Base-by-base conservation (phyloP, 2,888 invertebrate species). In the Cheilosia pagana region DNA sequence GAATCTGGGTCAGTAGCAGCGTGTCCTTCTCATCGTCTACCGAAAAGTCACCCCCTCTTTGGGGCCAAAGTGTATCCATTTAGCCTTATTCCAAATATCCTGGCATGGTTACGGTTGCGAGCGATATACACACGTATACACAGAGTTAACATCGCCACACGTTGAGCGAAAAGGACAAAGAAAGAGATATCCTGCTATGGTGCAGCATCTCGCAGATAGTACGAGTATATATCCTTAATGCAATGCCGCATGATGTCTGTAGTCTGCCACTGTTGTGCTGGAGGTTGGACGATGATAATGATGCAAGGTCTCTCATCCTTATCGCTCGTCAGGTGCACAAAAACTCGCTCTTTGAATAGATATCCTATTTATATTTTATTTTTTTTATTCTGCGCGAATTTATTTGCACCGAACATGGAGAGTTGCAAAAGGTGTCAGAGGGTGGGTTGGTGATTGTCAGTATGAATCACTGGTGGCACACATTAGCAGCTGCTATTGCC, bases 251-350 rank as follows among this genome's bases (percentile, higher is more conserved):
- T 53, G 62, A 53, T 43, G 60, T 72, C 43, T 62, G 21, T 35
- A 52, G 28, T 62, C 21, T 21, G 52, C n/a, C 35, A 23, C 41
- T 52, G 16, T 52, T 67, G 12, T 5, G 2, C 39, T 62, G 25
- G 57, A 70, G 59, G 60, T 74, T 75, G 63, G 78, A 53, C 70
- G 74, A 60, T 78, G 74, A 79, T 79, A 83, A 79, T 83, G 79
- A 53, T 60, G 79, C 83, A 83, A 79, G 79, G 83, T 79, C 74
- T 70, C 45, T 21, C 74, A 41, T 83, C 53, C 63, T 79, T 83
- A 83, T 79, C 83, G 70, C 55, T 39, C 12, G 12, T 12, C 12
- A 12, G 3, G 35, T 21, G 23, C n/a, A 62, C 39, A 68, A 31
- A 62, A 70, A 70, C 48, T 65, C 39, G 41, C 52, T 67, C 77